phyloP scores from a whole-genome alignment of 2,797 vertebrate species.

The Helarctos malayanus region DNA sequence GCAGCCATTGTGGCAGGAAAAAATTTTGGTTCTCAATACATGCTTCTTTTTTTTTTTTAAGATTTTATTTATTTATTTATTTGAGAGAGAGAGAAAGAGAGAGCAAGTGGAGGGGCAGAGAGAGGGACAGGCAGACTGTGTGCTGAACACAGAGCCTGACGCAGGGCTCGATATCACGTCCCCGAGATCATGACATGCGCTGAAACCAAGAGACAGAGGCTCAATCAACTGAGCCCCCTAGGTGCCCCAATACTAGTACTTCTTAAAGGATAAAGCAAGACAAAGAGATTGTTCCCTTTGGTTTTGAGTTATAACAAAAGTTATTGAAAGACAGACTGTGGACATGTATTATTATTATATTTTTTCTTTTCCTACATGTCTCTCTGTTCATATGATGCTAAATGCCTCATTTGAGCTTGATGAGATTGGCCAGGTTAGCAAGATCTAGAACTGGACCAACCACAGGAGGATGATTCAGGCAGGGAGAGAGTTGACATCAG shows the following conservation, averaged over 20 bases:
- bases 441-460: not conserved
- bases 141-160: not conserved
- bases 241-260: not conserved
- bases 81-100: not conserved
- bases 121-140: not conserved
- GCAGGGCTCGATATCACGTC: not conserved
- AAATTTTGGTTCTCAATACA: not conserved
- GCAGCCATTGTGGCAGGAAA: not conserved
- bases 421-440: not conserved
- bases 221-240: not conserved
- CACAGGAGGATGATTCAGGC: not conserved
- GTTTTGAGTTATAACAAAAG: constrained; percentile 36
- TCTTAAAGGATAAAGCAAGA: not conserved
- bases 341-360: constrained; percentile 47
- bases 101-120: not conserved
- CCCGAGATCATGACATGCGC: not conserved
- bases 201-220: not conserved
- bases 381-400: not conserved
- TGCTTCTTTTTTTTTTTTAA: not conserved
- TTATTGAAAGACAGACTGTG: constrained; percentile 20
- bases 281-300: not conserved
- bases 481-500: not conserved
- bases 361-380: not conserved
- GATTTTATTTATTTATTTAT: not conserved
- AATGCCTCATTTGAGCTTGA: not conserved